Evolutionary conservation across 2,888 invertebrate genomes (phyloP).

Genomic region (Pollenia griseotomentosa): DNA sequence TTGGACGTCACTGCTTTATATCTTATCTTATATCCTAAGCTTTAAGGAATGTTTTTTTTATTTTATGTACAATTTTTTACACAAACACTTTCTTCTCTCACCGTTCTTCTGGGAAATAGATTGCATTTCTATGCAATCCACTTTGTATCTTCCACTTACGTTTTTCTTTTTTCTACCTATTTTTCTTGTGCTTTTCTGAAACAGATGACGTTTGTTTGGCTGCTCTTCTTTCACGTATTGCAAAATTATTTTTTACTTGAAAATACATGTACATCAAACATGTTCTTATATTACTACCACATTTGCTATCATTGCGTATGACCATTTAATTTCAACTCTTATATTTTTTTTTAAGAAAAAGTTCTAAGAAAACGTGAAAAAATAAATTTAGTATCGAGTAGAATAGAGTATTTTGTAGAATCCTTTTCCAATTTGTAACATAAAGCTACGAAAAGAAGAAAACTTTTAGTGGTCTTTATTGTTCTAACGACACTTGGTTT

Average conservation of each 20-base stretch:
- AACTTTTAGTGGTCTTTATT: background rate
- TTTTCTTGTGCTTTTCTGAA: constrained; percentile 24
- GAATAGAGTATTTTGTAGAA: background rate
- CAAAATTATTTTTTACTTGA: background rate
- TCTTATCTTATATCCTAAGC: no score
- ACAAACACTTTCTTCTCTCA: no score
- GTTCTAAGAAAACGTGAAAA: background rate
- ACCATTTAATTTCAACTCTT: background rate
- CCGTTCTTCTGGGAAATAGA: no score
- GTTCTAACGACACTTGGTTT: no score
- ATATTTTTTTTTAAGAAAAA: background rate
- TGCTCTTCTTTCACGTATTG: constrained; percentile 5
- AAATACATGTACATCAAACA: background rate
- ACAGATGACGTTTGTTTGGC: constrained; percentile 26
- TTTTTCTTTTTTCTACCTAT: background rate
- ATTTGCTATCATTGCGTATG: background rate
- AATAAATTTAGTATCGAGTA: background rate
- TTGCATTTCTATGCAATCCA: no score
- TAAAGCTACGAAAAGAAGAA: constrained; percentile 1
- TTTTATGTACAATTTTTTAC: no score
- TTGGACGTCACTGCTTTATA: no score
- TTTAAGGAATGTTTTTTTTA: no score
- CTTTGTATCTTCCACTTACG: background rate
- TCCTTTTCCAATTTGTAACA: constrained; percentile 28
- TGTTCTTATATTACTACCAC: background rate